phyloP scores from a whole-genome alignment of 1,140 invertebrate genomes.

The Acromyrmex heyeri region DNA sequence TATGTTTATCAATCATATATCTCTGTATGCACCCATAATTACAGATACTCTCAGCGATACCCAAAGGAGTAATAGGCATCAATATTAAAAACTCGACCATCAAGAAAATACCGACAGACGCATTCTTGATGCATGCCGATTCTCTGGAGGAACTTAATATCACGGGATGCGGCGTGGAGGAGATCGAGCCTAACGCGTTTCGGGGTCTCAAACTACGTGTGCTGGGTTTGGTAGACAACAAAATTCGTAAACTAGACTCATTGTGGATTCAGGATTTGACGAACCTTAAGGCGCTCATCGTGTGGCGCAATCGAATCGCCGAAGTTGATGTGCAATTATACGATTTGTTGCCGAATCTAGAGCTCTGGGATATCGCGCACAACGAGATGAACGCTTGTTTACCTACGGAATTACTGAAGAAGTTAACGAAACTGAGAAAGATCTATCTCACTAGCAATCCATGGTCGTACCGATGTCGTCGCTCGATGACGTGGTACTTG shows the following conservation, averaged over 20 bases:
- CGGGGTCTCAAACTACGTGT: conserved; percentile 27
- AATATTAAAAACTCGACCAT: conserved; percentile 46
- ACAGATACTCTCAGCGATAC: conserved; percentile 21
- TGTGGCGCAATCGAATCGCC: conserved; percentile 50
- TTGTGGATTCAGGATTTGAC: conserved; percentile 48
- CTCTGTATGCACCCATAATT: neutral
- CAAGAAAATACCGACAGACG: conserved; percentile 20
- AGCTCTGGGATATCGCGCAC: conserved; percentile 51
- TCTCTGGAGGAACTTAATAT: conserved; percentile 54
- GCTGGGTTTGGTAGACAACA: conserved; percentile 46
- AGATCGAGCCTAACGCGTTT: conserved; percentile 48
- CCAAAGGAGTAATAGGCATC: neutral
- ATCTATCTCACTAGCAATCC: conserved; percentile 57
- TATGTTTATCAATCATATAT: neutral
- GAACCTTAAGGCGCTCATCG: conserved; percentile 15
- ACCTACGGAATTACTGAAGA: neutral
- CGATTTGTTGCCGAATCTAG: conserved; percentile 26
- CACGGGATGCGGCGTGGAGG: conserved; percentile 49
- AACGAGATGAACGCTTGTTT: conserved; percentile 48
- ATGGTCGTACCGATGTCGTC: conserved; percentile 54
- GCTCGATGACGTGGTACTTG: conserved; percentile 50
- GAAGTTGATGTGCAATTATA: conserved; percentile 45
- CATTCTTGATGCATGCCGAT: conserved; percentile 16
- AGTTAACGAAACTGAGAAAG: conserved; percentile 27
- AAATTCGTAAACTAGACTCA: conserved; percentile 49